A percentile compares a stretch with the other conserved stretches of the same genome.
phyloP scores from a whole-genome alignment of 2,797 vertebrate species.

The Pseudocheirus occidentalis region DNA sequence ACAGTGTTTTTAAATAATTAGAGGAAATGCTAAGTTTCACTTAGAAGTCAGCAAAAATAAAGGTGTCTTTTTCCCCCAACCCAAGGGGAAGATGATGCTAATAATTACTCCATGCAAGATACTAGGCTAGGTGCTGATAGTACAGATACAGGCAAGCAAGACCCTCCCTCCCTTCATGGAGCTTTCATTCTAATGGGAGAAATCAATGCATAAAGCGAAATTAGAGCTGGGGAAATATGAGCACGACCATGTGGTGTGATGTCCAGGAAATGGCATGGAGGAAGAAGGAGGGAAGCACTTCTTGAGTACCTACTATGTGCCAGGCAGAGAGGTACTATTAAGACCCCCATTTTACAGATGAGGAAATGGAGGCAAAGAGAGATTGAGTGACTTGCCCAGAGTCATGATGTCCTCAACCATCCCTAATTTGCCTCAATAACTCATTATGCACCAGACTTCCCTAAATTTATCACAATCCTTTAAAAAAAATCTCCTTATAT shows the following conservation, averaged over 20 bases:
- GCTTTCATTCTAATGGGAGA: background rate
- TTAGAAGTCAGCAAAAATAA: too few relatives aligned
- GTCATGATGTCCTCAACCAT: background rate
- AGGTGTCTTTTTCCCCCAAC: too few relatives aligned
- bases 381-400: background rate
- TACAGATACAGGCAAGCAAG: background rate
- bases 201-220: background rate
- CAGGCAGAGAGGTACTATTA: background rate
- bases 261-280: background rate
- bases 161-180: background rate
- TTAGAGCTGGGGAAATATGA: background rate
- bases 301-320: background rate
- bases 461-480: background rate
- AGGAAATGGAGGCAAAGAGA: background rate
- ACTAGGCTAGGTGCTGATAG: background rate
- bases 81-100: background rate
- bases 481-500: background rate
- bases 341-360: background rate
- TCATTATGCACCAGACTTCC: background rate
- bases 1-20: too few relatives aligned
- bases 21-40: too few relatives aligned
- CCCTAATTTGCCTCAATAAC: background rate
- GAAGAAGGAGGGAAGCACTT: background rate
- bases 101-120: background rate
- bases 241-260: background rate